phyloP scores from a whole-genome alignment of 1,140 invertebrate genomes.

The Trachymyrmex septentrionalis region DNA sequence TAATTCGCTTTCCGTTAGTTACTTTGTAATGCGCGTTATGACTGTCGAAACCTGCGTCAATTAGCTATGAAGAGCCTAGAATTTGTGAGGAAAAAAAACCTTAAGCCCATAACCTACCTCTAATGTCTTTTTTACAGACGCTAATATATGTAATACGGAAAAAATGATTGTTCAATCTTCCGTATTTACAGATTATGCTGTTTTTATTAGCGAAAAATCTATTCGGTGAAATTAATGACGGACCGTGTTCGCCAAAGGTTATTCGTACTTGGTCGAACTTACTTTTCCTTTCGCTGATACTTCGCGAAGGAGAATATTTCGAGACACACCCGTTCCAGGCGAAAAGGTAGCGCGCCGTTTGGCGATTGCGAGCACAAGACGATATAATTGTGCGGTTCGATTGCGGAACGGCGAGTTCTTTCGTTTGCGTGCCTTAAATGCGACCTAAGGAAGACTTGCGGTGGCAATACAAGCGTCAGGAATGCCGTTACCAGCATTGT shows the following conservation, averaged over 20 bases:
- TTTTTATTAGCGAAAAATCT: not conserved
- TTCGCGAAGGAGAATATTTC: conserved; percentile 24
- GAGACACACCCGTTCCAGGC: conserved; percentile 59
- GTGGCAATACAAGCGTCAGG: conserved; percentile 7
- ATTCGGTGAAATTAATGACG: not conserved
- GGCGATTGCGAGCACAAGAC: conserved; percentile 32
- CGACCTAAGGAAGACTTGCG: conserved; percentile 48
- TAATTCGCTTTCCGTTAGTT: conserved; percentile 15
- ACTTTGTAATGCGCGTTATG: not conserved
- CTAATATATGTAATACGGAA: too few species aligned
- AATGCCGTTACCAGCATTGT: conserved; percentile 22
- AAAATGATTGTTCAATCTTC: not conserved
- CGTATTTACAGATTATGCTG: not conserved
- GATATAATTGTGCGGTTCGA: conserved; percentile 69
- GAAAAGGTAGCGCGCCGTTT: conserved; percentile 26
- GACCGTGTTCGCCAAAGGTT: not conserved
- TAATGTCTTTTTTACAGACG: not conserved
- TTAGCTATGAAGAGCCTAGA: not conserved
- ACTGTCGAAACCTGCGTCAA: not conserved
- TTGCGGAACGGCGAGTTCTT: conserved; percentile 64
- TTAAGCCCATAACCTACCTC: not conserved
- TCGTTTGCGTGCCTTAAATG: conserved; percentile 23
- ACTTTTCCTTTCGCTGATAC: conserved; percentile 67
- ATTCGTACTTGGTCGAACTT: not conserved
- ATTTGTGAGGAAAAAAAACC: not conserved